Conservation (phyloP, 2,113 vertebrate species). For the Scalopus aquaticus region DNA sequence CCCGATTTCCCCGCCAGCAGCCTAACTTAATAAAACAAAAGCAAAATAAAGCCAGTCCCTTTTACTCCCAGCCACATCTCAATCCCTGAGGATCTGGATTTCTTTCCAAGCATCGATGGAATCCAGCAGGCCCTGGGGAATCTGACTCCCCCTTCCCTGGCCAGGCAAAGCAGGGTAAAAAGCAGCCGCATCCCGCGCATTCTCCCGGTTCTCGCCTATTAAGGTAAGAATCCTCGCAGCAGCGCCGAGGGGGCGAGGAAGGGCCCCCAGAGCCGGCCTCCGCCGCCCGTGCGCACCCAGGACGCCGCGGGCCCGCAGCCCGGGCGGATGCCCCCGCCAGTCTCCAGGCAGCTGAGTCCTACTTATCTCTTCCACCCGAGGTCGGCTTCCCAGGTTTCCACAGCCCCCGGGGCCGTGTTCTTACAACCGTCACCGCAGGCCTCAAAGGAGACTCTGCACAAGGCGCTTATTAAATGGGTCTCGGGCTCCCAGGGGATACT, state of each 20-base stretch:
- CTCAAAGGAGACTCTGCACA: not conserved
- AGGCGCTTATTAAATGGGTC: not conserved
- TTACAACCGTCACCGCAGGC: not conserved
- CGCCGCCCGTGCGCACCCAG: not conserved
- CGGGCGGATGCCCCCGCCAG: not conserved
- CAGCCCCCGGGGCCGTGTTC: not conserved
- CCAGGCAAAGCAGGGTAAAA: not conserved
- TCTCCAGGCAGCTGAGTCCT: not conserved
- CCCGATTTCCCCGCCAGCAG: constrained; percentile 29
- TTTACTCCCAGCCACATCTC: not conserved
- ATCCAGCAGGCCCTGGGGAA: not conserved
- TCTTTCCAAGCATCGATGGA: not conserved
- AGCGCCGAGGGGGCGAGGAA: not conserved
- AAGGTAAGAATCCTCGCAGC: constrained; percentile 62
- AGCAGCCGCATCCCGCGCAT: not conserved
- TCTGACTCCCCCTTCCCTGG: not conserved
- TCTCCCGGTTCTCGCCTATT: constrained; percentile 66
- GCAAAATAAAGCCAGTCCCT: constrained; percentile 12
- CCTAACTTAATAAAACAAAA: constrained; percentile 51
- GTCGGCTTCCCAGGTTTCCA: constrained; percentile 3
- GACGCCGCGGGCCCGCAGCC: not conserved
- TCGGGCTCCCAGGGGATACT: not conserved
- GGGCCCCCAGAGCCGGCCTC: not conserved
- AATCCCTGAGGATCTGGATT: not conserved
- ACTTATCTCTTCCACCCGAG: not conserved